These are phyloP conservation scores for Pseudomyrmex concolor DNA, from an alignment of 1,140 invertebrate genomes.

Conservation along the genomic window DNA sequence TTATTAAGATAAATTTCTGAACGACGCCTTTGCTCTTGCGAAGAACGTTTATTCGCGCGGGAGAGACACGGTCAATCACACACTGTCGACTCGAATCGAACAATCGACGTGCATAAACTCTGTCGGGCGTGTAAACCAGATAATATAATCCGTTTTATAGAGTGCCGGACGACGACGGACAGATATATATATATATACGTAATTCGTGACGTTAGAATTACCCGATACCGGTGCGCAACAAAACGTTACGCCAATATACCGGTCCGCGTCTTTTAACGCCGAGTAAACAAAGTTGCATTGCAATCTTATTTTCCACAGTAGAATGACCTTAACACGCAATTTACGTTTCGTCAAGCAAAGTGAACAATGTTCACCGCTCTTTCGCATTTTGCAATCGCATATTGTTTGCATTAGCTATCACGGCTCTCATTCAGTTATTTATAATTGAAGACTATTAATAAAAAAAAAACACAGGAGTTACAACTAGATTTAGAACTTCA, in stretches of 20 bases:
- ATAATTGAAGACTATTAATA: too few relatives aligned
- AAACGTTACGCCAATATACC: constrained; percentile 11
- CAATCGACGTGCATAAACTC: constrained; percentile 10
- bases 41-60: background rate
- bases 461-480: too few relatives aligned
- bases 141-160: constrained; percentile 4
- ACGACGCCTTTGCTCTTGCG: background rate
- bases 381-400: background rate
- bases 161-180: background rate
- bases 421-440: too few relatives aligned
- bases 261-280: background rate
- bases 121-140: constrained; percentile 28
- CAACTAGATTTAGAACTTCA: too few relatives aligned
- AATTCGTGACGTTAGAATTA: constrained; percentile 17
- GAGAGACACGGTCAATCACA: background rate
- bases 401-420: background rate
- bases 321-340: background rate
- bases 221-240: constrained; percentile 8
- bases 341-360: background rate
- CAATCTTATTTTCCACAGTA: background rate
- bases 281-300: constrained; percentile 1
- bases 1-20: background rate
- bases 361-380: background rate
- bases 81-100: background rate
- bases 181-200: background rate